Evolutionary conservation across 1,140 invertebrate species (phyloP), one percentile per base, ranked within the genome.

Genomic region (Brachionus rotundiformis): DNA sequence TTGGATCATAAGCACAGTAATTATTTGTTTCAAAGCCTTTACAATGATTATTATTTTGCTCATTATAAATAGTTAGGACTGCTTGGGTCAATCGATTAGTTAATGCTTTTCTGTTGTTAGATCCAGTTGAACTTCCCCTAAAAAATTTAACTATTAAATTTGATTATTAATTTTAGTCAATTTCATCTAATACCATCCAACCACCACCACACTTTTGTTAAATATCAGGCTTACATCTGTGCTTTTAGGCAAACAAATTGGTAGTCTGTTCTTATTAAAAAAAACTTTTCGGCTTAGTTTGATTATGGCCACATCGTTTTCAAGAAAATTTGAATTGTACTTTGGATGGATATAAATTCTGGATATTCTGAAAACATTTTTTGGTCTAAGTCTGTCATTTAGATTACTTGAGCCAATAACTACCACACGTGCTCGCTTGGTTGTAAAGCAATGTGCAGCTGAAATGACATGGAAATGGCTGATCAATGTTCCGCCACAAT

Each of bases 401-500:
- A 54, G 29, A 39, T 29, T 39, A 41, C 54, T 54, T n/a, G 36
- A 36, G 27, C 76, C 76, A 27, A 79, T 59, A 23, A 33, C 33
- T n/a, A 79, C 23, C 5, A 44, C 68, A 0, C 25, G 8, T 16
- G 19, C 59, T 5, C 19, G 27, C n/a, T 39, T 19, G 6, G n/a
- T 59, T 23, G 11, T 27, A 11, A 83, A 41, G 63, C 84, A 85
- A 73, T 85, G 84, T 29, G 82, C 82, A 16, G 83, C 84, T 7
- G 84, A 83, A n/a, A 85, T 41, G 5, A 85, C 82, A 65, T 83
- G 82, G 1, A 63, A 82, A 2, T 49, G 11, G 44, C 83, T 82
- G 6, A 84, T 81, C 47, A 84, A 80, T 44, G 84, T 82, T 4
- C 83, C 84, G 3, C 84, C 83, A 68, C 84, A 84, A 3, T 11